These are phyloP conservation scores for Euphysa ruthae DNA, from an alignment of 30 jellyfish, hydroid and myxozoan species.

Conservation along the genomic window DNA sequence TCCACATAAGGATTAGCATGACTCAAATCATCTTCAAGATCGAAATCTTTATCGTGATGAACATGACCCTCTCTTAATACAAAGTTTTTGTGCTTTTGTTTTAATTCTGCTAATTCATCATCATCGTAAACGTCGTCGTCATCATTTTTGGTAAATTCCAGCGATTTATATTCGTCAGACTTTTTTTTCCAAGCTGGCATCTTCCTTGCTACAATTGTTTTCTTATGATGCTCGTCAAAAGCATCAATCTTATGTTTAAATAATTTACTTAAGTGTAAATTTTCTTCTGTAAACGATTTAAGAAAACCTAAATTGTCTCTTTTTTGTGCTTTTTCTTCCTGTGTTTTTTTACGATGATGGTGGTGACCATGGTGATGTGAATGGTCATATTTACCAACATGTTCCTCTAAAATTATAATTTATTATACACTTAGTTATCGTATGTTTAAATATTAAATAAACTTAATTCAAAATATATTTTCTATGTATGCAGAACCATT, in stretches of 20 bases:
- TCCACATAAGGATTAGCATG: too few species aligned
- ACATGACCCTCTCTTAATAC: neutral
- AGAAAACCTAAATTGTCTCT: conserved; percentile 1
- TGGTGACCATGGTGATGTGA: neutral
- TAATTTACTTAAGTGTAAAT: neutral
- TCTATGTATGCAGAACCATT: too few species aligned
- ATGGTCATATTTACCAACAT: too few species aligned
- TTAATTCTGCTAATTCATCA: conserved; percentile 2
- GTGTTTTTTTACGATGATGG: neutral
- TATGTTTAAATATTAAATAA: too few species aligned
- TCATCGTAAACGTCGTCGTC: neutral
- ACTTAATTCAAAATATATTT: too few species aligned
- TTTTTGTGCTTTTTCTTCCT: neutral
- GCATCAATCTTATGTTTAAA: neutral
- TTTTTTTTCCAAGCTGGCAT: neutral
- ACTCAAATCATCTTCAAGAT: too few species aligned
- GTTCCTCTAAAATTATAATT: too few species aligned
- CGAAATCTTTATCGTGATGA: neutral
- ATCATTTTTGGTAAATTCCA: neutral
- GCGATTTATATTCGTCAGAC: neutral
- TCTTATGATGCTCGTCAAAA: neutral
- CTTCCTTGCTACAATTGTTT: neutral
- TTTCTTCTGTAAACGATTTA: neutral
- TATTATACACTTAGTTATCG: too few species aligned
- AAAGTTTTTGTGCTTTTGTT: neutral